A percentile compares a stretch with the other conserved stretches of the same genome.
Evolutionary conservation across 2,888 invertebrate genomes (phyloP).

Genomic region (Drosophila neonasuta): DNA sequence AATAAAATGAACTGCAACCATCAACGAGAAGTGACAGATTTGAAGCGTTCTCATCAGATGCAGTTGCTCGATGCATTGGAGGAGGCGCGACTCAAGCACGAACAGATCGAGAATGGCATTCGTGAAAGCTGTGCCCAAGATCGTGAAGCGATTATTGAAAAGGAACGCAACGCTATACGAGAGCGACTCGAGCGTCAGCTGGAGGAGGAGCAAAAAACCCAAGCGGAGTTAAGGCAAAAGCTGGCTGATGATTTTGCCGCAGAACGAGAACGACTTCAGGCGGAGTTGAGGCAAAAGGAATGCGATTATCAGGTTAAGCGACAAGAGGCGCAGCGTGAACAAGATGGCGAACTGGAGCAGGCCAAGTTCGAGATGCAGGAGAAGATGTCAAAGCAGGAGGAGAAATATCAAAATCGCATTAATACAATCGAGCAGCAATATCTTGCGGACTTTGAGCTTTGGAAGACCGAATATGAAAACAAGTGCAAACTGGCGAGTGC

Average conservation of each 20-base stretch:
- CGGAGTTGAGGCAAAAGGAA: conserved; percentile 83
- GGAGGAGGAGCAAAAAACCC: conserved; percentile 84
- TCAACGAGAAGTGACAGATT: conserved; percentile 85
- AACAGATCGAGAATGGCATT: conserved; percentile 85
- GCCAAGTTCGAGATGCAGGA: conserved; percentile 83
- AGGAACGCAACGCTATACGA: conserved; percentile 85
- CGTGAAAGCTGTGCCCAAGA: conserved; percentile 85
- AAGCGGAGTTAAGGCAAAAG: conserved; percentile 84
- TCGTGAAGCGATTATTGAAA: conserved; percentile 85
- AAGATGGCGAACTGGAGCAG: conserved; percentile 83
- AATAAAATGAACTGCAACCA: conserved; percentile 89
- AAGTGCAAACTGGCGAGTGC: conserved; percentile 83
- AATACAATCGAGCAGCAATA: conserved; percentile 84
- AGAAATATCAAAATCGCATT: conserved; percentile 84
- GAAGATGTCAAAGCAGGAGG: conserved; percentile 82
- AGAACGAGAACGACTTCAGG: conserved; percentile 82
- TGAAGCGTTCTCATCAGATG: conserved; percentile 84
- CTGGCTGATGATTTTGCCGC: conserved; percentile 83
- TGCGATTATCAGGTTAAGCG: conserved; percentile 80
- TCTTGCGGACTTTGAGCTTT: conserved; percentile 85
- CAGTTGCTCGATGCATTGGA: conserved; percentile 88
- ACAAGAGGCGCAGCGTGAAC: conserved; percentile 82
- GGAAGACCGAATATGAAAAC: conserved; percentile 84
- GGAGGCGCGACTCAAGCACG: conserved; percentile 85
- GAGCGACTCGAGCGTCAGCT: conserved; percentile 84